phyloP scores from a whole-genome alignment of 2,113 vertebrate species.

The Rafetus swinhoei region DNA sequence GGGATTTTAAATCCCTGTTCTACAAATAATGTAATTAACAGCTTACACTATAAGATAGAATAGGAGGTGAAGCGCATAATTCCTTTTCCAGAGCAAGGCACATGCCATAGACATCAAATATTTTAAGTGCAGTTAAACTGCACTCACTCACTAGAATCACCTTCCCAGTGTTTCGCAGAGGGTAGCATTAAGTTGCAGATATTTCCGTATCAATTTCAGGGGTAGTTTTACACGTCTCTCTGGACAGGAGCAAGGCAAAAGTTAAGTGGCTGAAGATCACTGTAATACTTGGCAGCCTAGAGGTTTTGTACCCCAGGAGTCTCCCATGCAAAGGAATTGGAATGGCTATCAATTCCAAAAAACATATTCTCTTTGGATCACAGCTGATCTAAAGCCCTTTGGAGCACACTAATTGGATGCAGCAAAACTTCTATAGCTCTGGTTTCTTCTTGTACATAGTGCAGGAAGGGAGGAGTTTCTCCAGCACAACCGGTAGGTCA shows the following conservation, averaged over 20 bases:
- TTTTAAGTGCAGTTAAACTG: not conserved
- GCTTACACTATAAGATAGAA: not conserved
- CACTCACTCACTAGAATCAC: not conserved
- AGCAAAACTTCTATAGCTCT: not conserved
- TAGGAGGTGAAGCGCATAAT: not conserved
- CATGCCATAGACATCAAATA: not conserved
- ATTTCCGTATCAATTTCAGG: not conserved
- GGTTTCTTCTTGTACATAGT: not conserved
- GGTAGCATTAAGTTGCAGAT: accelerated
- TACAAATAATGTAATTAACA: constrained; percentile 2
- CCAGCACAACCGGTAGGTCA: not conserved
- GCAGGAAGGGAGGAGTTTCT: not conserved
- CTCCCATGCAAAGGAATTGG: not conserved
- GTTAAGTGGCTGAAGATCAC: accelerated
- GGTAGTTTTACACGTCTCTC: not conserved
- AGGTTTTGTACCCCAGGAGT: not conserved
- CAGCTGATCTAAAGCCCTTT: not conserved
- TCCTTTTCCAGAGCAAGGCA: constrained; percentile 12
- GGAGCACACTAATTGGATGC: not conserved
- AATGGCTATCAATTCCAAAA: not conserved
- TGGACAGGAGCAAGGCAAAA: not conserved
- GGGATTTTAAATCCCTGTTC: not conserved
- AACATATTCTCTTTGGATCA: not conserved
- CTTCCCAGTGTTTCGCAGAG: not conserved
- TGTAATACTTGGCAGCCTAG: not conserved